These are phyloP conservation scores for Poeciliopsis infans DNA, from an alignment of 2,797 vertebrate species.

Conservation along the genomic window DNA sequence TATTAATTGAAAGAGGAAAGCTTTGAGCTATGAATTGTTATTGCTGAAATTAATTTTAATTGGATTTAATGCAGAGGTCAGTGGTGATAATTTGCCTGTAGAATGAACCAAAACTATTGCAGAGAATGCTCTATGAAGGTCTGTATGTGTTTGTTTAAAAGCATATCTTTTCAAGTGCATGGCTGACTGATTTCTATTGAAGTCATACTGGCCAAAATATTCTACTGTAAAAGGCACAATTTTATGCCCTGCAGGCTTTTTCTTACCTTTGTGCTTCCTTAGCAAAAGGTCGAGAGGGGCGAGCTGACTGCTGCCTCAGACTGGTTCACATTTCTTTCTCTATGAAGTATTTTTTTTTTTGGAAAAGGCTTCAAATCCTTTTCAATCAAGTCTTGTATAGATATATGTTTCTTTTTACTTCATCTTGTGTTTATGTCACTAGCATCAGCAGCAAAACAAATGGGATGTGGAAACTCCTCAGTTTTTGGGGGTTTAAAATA, in stretches of 20 bases:
- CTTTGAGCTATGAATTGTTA: constrained; percentile 42
- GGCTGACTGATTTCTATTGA: constrained; percentile 52
- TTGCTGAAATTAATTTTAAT: constrained; percentile 31
- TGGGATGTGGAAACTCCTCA: neutral
- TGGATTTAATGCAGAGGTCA: constrained; percentile 43
- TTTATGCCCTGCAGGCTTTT: constrained; percentile 43
- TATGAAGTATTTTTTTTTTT: constrained; percentile 40
- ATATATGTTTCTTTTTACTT: constrained; percentile 50
- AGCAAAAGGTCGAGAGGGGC: constrained; percentile 46
- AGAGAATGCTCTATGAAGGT: constrained; percentile 25
- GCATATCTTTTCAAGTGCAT: constrained; percentile 18
- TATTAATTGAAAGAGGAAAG: constrained; percentile 49
- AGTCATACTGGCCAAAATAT: constrained; percentile 34
- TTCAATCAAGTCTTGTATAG: constrained; percentile 61
- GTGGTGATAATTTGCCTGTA: constrained; percentile 21
- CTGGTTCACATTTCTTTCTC: constrained; percentile 28
- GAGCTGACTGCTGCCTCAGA: constrained; percentile 45
- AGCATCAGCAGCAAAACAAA: constrained; percentile 64
- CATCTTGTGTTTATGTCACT: constrained; percentile 16
- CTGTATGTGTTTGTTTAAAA: constrained; percentile 19
- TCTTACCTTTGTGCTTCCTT: constrained; percentile 57
- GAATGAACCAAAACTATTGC: constrained; percentile 23
- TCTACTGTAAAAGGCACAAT: constrained; percentile 33
- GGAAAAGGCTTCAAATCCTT: constrained; percentile 58
- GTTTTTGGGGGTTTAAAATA: neutral